Conservation (phyloP, 1,140 invertebrate genomes). For the Heterodera carotae region DNA sequence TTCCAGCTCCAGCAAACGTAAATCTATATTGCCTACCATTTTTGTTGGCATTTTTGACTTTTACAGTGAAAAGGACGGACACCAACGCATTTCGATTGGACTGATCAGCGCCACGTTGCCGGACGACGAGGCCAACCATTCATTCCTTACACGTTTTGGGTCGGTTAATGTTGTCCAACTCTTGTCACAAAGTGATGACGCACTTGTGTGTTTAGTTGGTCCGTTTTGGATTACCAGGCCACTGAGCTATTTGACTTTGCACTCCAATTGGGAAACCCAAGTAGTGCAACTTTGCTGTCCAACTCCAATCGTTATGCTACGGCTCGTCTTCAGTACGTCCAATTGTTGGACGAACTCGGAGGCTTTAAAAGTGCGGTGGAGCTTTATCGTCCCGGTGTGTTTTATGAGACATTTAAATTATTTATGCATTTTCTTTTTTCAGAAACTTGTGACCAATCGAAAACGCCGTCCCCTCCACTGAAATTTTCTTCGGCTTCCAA, state of each 20-base stretch:
- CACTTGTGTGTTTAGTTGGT: constrained; percentile 43
- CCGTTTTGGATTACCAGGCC: constrained; percentile 51
- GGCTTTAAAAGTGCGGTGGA: constrained; percentile 30
- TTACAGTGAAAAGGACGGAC: constrained; percentile 25
- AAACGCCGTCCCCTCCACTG: background rate
- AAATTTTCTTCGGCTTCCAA: background rate
- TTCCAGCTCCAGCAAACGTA: constrained; percentile 18
- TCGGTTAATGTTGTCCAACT: background rate
- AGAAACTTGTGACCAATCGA: constrained; percentile 5
- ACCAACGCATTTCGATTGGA: constrained; percentile 36
- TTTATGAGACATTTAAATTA: too few relatives aligned
- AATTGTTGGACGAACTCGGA: constrained; percentile 46
- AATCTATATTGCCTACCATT: background rate
- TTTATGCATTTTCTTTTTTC: constrained; percentile 4
- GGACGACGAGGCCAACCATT: constrained; percentile 42
- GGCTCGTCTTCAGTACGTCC: constrained; percentile 42
- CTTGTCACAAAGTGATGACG: too few relatives aligned
- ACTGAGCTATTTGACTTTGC: constrained; percentile 54
- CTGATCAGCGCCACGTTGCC: constrained; percentile 52
- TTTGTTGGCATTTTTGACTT: constrained; percentile 12
- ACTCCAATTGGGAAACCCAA: constrained; percentile 24
- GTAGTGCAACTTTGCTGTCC: background rate
- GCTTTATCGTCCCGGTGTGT: constrained; percentile 5
- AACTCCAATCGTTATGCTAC: constrained; percentile 31
- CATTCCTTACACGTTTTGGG: constrained; percentile 46